Base-by-base conservation (phyloP, 2,113 vertebrate species). In the Sclerurus mexicanus region DNA sequence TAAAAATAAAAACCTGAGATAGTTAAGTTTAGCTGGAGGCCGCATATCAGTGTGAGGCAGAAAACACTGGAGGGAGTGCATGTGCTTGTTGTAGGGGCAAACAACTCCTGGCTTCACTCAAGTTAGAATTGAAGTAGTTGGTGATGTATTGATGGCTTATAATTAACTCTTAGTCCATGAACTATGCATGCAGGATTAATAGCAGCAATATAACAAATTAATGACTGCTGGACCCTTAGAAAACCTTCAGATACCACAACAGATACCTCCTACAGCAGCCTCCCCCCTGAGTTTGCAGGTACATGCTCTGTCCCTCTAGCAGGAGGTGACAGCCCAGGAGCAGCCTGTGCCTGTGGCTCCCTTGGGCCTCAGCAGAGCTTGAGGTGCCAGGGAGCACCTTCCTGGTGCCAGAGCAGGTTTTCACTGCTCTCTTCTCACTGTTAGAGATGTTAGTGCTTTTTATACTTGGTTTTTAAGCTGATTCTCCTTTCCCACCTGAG, bases 321-420 rank as follows among this genome's bases (percentile, higher is more conserved):
- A 40, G 55, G 28, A 69, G 52, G n/a, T 17, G 63, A 4, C n/a
- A 14, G 19, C 28, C 12, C 14, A 21, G 39, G 22, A 53, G 47
- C 0, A 1, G 6, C 28, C 44, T 0, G 2, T 52, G 52, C n/a
- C 35, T 20, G 2, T 33, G 66, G 52, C 7, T 5, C 25, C 35
- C 31, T 49, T 14, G 20, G 56, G 22, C 30, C 14, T 24, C 15
- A 7, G 4, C 4, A 30, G 31, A 58, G 14, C 23, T n/a, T 5
- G 40, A 31, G 35, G 2, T 60, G 40, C 40, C 52, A 56, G 46
- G 24, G 13, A 56, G 30, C 30, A 18, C 14, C 30, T 81, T 37
- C 18, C 39, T 12, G 1, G 7, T 4, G 4, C n/a, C 47, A 53
- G 24, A 14, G 12, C n/a, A 37, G 9, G 5, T 75, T 75, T 53